Percentiles rank a stretch among this genome's conserved stretches.
Conservation (phyloP, 2,113 vertebrate species). For the Oncorhynchus gorbuscha region DNA sequence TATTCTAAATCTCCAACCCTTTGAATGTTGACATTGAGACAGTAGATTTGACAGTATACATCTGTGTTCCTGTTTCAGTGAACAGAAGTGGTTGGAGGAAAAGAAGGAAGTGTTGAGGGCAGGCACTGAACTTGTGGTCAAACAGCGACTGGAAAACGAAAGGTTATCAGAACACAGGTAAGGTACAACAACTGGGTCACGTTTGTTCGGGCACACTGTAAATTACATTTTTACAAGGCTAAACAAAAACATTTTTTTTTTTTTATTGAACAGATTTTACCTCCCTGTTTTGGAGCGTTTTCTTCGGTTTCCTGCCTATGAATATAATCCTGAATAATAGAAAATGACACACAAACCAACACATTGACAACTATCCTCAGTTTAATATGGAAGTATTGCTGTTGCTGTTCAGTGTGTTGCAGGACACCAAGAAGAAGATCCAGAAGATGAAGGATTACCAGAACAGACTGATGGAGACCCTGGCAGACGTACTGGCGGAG, state of each 20-base stretch:
- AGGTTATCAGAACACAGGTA: conserved; percentile 63
- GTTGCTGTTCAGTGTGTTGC: conserved; percentile 56
- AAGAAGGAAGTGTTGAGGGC: conserved; percentile 61
- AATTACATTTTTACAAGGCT: too few species aligned
- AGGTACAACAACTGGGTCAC: neutral
- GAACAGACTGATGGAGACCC: conserved; percentile 65
- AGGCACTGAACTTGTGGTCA: conserved; percentile 45
- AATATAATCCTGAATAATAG: neutral
- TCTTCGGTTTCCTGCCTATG: neutral
- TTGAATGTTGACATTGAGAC: neutral
- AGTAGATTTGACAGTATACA: neutral
- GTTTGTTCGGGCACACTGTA: neutral
- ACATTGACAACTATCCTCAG: too few species aligned
- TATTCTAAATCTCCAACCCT: neutral
- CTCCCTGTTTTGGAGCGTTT: neutral
- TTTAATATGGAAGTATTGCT: neutral
- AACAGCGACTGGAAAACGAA: conserved; percentile 56
- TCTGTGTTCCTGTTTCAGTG: conserved; percentile 52
- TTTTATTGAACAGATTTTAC: neutral
- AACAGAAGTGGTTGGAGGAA: conserved; percentile 71
- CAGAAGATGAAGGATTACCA: conserved; percentile 69
- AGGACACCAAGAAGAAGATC: conserved; percentile 70
- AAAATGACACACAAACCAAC: too few species aligned
- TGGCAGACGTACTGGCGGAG: conserved; percentile 66
- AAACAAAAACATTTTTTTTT: neutral